Conservation (phyloP, 2,113 vertebrate genomes). For the Syngnathoides biaculeatus region DNA sequence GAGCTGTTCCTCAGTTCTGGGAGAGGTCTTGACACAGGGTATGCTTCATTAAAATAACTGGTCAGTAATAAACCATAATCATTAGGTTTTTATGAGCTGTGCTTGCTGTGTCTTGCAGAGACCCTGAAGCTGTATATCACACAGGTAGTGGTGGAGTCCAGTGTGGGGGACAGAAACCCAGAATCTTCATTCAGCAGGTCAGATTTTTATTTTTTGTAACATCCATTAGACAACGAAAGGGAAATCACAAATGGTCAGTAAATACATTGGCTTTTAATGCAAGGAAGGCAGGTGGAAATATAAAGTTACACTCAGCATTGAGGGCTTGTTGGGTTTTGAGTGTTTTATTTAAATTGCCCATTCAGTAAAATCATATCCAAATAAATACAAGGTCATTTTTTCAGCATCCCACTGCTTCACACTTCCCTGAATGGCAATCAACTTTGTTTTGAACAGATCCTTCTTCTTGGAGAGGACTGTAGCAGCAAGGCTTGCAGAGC, state of each 20-base stretch:
- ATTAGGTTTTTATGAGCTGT: not conserved
- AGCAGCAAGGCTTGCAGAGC: slow-evolving; percentile 78
- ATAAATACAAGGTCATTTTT: not conserved
- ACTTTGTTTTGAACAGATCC: slow-evolving; percentile 68
- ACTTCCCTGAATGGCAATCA: not conserved
- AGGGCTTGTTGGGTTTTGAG: not conserved
- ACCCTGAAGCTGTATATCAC: slow-evolving; percentile 86
- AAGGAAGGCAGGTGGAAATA: not conserved
- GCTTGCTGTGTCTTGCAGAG: slow-evolving; percentile 63
- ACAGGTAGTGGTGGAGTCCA: slow-evolving; percentile 78
- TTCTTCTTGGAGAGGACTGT: slow-evolving; percentile 79
- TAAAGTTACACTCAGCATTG: not conserved
- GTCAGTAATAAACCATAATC: not conserved
- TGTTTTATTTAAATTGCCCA: not conserved
- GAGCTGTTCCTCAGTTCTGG: slow-evolving; percentile 82
- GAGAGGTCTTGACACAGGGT: slow-evolving; percentile 85
- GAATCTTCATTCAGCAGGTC: slow-evolving; percentile 65
- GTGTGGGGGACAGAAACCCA: slow-evolving; percentile 45
- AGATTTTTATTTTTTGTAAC: slow-evolving; percentile 18
- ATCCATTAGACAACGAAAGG: not conserved
- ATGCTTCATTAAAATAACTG: not conserved
- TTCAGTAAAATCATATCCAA: not conserved
- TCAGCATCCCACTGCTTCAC: not conserved
- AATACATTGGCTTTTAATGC: not conserved
- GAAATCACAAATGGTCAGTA: not conserved